A percentile compares a stretch with the other conserved stretches of the same genome.
phyloP scores from a whole-genome alignment of 2,113 vertebrate genomes.

The Caranx melampygus region DNA sequence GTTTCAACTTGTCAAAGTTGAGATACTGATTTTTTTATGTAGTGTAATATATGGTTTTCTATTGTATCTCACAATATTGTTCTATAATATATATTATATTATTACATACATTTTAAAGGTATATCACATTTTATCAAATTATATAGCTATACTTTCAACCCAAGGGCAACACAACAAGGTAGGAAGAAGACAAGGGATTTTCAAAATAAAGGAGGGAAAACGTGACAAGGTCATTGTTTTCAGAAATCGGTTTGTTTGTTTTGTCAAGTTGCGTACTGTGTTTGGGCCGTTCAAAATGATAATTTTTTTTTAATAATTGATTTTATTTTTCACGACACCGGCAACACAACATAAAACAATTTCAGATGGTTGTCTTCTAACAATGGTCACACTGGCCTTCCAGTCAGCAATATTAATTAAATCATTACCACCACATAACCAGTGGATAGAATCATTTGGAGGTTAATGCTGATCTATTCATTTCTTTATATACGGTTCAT shows the following conservation, averaged over 20 bases:
- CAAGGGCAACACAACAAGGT: too few relatives aligned
- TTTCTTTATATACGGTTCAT: background rate
- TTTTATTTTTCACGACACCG: background rate
- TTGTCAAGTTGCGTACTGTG: background rate
- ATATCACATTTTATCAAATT: too few relatives aligned
- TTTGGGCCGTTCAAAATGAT: too few relatives aligned
- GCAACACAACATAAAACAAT: background rate
- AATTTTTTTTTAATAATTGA: background rate
- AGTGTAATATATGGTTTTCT: too few relatives aligned
- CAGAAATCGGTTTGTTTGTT: background rate
- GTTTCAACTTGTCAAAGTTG: background rate
- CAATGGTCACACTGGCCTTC: background rate
- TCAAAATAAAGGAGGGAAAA: too few relatives aligned
- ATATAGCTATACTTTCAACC: too few relatives aligned
- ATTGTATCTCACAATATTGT: too few relatives aligned
- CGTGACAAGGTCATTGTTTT: too few relatives aligned
- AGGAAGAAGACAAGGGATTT: too few relatives aligned
- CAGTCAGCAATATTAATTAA: background rate
- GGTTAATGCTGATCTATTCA: constrained; percentile 13
- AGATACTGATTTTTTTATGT: background rate
- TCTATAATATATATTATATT: too few relatives aligned
- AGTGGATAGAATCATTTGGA: background rate
- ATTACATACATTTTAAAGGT: too few relatives aligned
- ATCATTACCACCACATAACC: background rate
- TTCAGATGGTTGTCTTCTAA: background rate